Conservation (phyloP, 2,113 vertebrate genomes). For the Austrofundulus limnaeus region DNA sequence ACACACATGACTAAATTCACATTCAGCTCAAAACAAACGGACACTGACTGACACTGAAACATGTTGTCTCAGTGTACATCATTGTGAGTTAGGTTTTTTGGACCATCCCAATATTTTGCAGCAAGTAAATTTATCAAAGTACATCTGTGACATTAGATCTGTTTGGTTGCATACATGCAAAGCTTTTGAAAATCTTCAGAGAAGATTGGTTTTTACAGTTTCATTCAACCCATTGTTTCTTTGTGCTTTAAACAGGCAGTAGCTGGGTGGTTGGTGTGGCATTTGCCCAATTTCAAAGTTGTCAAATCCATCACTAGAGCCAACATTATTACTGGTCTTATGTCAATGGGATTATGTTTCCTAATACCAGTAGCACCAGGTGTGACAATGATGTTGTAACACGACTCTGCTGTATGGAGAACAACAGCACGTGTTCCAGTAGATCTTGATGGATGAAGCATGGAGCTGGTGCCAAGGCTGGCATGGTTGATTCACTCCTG, state of each 20-base stretch:
- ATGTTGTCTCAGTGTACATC: no score
- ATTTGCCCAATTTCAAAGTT: neutral
- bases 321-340: slow-evolving; percentile 7
- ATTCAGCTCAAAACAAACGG: no score
- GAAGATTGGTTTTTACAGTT: neutral
- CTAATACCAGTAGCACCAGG: slow-evolving; percentile 17
- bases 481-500: slow-evolving; percentile 15
- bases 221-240: neutral
- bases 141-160: no score
- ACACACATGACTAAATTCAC: no score
- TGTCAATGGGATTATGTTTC: slow-evolving; percentile 36
- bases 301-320: slow-evolving; percentile 1
- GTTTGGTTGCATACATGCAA: neutral
- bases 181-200: neutral
- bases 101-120: no score
- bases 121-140: neutral
- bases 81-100: no score
- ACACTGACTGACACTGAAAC: neutral
- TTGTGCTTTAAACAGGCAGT: neutral
- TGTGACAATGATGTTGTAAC: slow-evolving; percentile 44
- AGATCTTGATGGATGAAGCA: slow-evolving; percentile 29
- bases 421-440: slow-evolving; percentile 40
- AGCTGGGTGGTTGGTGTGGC: neutral
- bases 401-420: slow-evolving; percentile 25
- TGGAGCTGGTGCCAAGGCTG: slow-evolving; percentile 20